Percentiles rank a stretch among this genome's conserved stretches.
phyloP scores from a whole-genome alignment of 2,888 invertebrate species.

The Sussaba pulchella region DNA sequence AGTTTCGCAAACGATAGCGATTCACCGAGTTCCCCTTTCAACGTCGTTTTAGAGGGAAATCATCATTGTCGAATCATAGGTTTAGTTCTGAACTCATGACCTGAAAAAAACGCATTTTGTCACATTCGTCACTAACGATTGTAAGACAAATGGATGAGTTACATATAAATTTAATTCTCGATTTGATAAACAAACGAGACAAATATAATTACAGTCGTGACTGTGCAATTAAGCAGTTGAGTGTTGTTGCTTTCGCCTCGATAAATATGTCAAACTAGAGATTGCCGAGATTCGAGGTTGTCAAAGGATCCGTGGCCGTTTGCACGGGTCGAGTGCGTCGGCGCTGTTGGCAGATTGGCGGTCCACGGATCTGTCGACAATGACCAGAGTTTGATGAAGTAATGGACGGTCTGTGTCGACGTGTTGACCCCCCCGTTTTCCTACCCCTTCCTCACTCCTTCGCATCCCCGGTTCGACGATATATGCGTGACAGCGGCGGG shows the following conservation, averaged over 20 bases:
- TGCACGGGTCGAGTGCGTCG: conserved; percentile 42
- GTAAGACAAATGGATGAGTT: no score
- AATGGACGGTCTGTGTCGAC: conserved; percentile 83
- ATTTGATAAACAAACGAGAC: no score
- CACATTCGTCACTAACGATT: no score
- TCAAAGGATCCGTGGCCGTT: conserved; percentile 54
- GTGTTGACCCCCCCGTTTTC: conserved; percentile 80
- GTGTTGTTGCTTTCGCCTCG: not conserved
- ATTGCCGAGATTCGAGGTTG: conserved; percentile 20
- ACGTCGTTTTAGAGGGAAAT: no score
- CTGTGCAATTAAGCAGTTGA: no score
- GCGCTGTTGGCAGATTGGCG: conserved; percentile 79
- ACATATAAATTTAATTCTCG: no score
- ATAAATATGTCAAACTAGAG: conserved; percentile 3
- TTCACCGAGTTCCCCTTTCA: not conserved
- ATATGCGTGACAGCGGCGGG: conserved; percentile 15
- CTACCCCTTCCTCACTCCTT: no score
- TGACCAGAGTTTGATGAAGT: conserved; percentile 82
- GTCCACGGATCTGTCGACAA: conserved; percentile 78
- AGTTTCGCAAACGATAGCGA: not conserved
- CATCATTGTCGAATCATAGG: no score
- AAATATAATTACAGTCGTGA: no score
- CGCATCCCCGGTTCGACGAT: conserved; percentile 59
- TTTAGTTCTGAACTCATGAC: no score
- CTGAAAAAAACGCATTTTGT: no score